Evolutionary conservation across 2,888 invertebrate genomes (phyloP), one percentile per base, ranked within the genome.

Genomic region (Podabrus alpinus): DNA sequence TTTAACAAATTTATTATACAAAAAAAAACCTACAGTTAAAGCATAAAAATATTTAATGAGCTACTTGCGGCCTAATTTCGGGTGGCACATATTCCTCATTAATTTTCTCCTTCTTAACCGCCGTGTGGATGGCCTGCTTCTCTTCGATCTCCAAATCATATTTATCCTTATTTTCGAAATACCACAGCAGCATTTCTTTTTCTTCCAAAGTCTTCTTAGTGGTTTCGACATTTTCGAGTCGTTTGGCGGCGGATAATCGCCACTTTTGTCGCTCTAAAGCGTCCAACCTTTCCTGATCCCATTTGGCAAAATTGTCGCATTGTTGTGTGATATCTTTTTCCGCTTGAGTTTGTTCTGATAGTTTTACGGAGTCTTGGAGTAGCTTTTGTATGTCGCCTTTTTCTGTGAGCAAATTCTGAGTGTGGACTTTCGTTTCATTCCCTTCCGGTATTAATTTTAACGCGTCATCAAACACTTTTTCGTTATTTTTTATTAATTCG

Each of bases 141-240:
- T 86, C 90, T 83, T 92, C 92, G 80, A 95, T 94, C 85, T 90
- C 85, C 66, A 95, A 87, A 82, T 95, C 94, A 80, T 94, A 90
- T 81, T 92, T 86, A 60, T 95, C 94, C 84, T 94, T 92, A 83
- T 94, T 93, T 76, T 95, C 94, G 87, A 96, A 96, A 90, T 94
- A 96, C 93, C 93, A 93, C 69, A 93, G 84, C 79, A 90, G 90
- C 75, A 89, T 89, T 83, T 95, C 95, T 82, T 90, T 91, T 19
- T 89, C 87, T 73, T 88, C 80, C 77, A 94, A 85, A 62, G 89
- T 87, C 69, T 90, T 86, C 82, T 92, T 91, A 75, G 91, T 89
- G 66, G 89, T 85, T 80, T 92, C 90, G 81, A 94, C 89, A 74
- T 92, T 89, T 13, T 87, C 81, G 7, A 91, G 81, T 71, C 91